Evolutionary conservation across 2,113 vertebrate species (phyloP).

Genomic region (Ptychochromis oligacanthus): DNA sequence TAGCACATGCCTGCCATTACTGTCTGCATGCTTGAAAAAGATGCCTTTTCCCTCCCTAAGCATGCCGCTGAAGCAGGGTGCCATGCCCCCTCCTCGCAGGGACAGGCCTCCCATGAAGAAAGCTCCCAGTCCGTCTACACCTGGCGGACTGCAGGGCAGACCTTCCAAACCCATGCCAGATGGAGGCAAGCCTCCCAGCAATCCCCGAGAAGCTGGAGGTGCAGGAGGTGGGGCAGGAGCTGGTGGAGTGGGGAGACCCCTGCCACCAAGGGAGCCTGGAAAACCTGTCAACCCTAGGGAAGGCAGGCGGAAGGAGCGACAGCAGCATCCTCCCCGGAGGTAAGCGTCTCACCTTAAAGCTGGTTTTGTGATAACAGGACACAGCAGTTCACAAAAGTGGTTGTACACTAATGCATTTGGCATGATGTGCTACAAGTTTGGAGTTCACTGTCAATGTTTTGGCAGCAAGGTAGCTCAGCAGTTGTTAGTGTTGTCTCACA

Average conservation of each 20-base stretch:
- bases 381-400: neutral
- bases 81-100: constrained; percentile 77
- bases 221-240: neutral
- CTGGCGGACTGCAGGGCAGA: constrained; percentile 72
- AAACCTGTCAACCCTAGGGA: constrained; percentile 86
- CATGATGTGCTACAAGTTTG: neutral
- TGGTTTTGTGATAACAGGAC: neutral
- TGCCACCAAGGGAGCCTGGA: constrained; percentile 60
- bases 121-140: constrained; percentile 79
- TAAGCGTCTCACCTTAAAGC: constrained; percentile 51
- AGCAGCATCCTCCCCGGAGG: constrained; percentile 87
- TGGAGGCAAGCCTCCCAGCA: constrained; percentile 80
- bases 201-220: constrained; percentile 62
- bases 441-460: neutral
- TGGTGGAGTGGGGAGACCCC: constrained; percentile 63
- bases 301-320: constrained; percentile 89
- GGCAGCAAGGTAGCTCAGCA: neutral
- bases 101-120: constrained; percentile 91
- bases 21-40: constrained; percentile 27
- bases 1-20: neutral
- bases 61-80: constrained; percentile 66
- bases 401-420: neutral
- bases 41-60: constrained; percentile 45
- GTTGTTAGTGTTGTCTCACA: neutral
- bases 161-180: constrained; percentile 78